Evolutionary conservation across 1,140 invertebrate species (phyloP).

Genomic region (Telenomus remus): DNA sequence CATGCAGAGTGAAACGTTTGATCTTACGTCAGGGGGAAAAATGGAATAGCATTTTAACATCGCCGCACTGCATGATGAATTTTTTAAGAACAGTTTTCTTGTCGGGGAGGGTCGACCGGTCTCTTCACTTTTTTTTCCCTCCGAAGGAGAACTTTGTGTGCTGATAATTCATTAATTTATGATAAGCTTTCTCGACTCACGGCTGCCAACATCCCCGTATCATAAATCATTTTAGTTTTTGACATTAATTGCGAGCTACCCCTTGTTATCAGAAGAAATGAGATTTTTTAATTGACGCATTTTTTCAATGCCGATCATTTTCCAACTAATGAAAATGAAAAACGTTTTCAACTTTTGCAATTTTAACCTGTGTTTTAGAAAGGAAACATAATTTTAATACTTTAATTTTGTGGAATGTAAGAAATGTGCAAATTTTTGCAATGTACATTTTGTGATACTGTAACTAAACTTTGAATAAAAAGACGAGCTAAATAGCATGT

Average conservation of each 20-base stretch:
- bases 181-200: conserved; percentile 65
- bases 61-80: conserved; percentile 55
- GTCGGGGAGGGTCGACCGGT: conserved; percentile 34
- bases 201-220: conserved; percentile 57
- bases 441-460: too few relatives aligned
- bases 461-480: too few relatives aligned
- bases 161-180: conserved; percentile 67
- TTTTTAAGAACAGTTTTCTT: conserved; percentile 59
- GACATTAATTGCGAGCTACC: conserved; percentile 68
- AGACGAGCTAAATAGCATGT: too few relatives aligned
- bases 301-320: conserved; percentile 59
- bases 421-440: too few relatives aligned
- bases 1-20: conserved; percentile 11
- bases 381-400: too few relatives aligned
- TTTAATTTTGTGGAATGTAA: background rate
- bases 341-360: too few relatives aligned
- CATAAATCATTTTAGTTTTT: conserved; percentile 68
- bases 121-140: conserved; percentile 49
- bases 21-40: conserved; percentile 48
- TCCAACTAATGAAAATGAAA: too few relatives aligned
- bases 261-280: conserved; percentile 68
- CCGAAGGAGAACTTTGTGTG: conserved; percentile 44
- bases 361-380: too few relatives aligned
- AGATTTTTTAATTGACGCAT: conserved; percentile 70
- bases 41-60: conserved; percentile 59